Evolutionary conservation across 2,797 vertebrate genomes (phyloP), one percentile per base, ranked within the genome.

Genomic region (Leucoraja ocellata): DNA sequence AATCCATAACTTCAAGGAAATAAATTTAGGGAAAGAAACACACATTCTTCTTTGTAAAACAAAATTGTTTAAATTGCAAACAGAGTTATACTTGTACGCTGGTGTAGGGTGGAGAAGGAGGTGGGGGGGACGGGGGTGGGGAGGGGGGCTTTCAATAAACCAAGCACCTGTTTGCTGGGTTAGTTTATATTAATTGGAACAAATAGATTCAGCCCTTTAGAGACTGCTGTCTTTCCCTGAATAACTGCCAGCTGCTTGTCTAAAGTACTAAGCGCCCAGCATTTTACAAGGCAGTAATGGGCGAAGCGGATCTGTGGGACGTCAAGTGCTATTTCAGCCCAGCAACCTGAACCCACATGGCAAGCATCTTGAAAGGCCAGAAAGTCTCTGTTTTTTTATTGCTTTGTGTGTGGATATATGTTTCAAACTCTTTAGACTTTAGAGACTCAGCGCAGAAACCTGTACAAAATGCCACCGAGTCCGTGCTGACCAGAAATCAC

Each of bases 151-250:
- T 32, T 71, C 32, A 76, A 76, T 92, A 92, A 92, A 92, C 14
- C 90, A 92, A 11, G 13, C 68, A 74, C 36, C 90, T 74, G 90
- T 92, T 92, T 91, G 23, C 39, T n/a, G 68, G 1, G 71, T 28
- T 9, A 36, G 21, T 73, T 92, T 74, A 92, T n/a, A 92, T 74
- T 76, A 92, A 92, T 92, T 92, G 90, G 71, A 18, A 92, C 90
- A 92, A 92, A 76, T 76, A 28, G 71, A 92, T n/a, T 54, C 36
- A 74, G 25, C 73, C 90, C n/a, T 76, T 54, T 92, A 54, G 68
- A 46, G 90, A 74, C 73, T 92, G 39, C 71, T 76, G 46, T 28
- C 90, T 92, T 68, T 68, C 68, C 39, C 90, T 76, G 36, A 74
- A 28, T 92, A 54, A 92, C 46, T 92, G 71, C 90, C 90, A 54